These are phyloP conservation scores for human (Homo sapiens) DNA, from an alignment of 2,113 vertebrate genomes.

Conservation along the genomic window DNA sequence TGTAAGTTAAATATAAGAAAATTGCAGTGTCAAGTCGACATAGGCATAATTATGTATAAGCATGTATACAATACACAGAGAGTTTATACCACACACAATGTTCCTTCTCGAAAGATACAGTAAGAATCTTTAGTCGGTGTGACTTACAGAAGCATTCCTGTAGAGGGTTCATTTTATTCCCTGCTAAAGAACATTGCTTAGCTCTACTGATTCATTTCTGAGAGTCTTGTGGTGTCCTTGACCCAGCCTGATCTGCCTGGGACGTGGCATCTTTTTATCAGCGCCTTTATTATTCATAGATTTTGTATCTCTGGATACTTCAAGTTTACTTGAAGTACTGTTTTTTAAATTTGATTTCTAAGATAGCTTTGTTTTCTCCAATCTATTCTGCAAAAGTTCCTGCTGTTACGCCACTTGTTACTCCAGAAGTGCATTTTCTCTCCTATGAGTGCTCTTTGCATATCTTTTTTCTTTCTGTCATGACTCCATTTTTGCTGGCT, in stretches of 20 bases:
- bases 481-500: background rate
- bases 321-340: background rate
- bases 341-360: background rate
- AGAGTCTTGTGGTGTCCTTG: background rate
- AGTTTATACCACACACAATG: background rate
- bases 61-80: background rate
- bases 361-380: background rate
- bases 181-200: background rate
- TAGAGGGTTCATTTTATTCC: background rate
- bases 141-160: background rate
- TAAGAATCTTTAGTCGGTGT: background rate
- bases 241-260: background rate
- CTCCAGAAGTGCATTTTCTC: background rate
- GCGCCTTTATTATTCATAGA: background rate
- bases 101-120: background rate
- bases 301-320: background rate
- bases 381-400: background rate
- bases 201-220: background rate
- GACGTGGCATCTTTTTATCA: background rate
- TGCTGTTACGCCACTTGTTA: background rate
- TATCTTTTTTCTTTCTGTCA: background rate
- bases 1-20: background rate
- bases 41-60: background rate
- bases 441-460: background rate
- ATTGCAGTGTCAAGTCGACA: background rate